These are phyloP conservation scores for Planiliza haematocheilus DNA, from an alignment of 2,113 vertebrate genomes.

Conservation along the genomic window DNA sequence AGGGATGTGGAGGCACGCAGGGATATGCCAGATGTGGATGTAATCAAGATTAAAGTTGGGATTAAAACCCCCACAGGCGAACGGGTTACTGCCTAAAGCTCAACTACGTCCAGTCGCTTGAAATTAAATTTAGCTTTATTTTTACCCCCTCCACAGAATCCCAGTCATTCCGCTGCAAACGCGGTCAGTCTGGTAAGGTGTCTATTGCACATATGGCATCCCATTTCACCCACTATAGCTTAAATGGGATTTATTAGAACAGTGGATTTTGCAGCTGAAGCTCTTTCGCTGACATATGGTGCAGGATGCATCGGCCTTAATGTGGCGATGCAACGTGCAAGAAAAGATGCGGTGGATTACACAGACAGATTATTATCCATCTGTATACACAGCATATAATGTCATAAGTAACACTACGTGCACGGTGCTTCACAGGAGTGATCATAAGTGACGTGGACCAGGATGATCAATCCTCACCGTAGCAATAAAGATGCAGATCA, in stretches of 20 bases:
- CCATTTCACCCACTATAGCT: conserved; percentile 8
- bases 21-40: conserved; percentile 70
- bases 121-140: conserved; percentile 22
- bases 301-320: conserved; percentile 9
- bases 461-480: conserved; percentile 1
- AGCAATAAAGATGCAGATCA: conserved; percentile 16
- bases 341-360: conserved; percentile 47
- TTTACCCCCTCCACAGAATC: neutral
- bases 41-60: conserved; percentile 78
- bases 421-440: neutral
- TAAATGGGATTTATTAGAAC: conserved; percentile 19
- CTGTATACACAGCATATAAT: conserved; percentile 11
- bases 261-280: conserved; percentile 9
- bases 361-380: conserved; percentile 31
- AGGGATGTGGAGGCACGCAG: conserved; percentile 25
- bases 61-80: conserved; percentile 58
- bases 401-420: neutral
- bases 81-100: conserved; percentile 23
- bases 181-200: neutral
- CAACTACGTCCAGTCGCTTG: conserved; percentile 32
- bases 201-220: conserved; percentile 33
- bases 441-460: conserved; percentile 6
- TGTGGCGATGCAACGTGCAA: conserved; percentile 12
- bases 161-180: conserved; percentile 18
- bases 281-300: conserved; percentile 38